Conservation (phyloP, 2,888 invertebrate species). For the Glaucopsyche alexis region DNA sequence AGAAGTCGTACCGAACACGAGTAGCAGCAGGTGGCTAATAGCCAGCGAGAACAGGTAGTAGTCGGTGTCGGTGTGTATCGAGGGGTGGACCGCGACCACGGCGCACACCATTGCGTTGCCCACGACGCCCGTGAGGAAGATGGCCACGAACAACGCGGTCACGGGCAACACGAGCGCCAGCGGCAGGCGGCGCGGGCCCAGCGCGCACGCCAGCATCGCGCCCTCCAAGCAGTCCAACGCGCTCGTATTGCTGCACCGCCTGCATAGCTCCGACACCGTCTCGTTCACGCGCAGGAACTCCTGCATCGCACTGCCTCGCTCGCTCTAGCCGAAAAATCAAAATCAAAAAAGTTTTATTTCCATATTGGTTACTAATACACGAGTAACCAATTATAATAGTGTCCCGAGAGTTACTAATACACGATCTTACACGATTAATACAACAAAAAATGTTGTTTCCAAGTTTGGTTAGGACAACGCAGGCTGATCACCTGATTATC, state of each 20-base stretch:
- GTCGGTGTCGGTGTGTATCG: constrained; percentile 94
- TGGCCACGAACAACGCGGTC: constrained; percentile 84
- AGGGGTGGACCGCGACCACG: constrained; percentile 88
- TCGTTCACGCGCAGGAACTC: constrained; percentile 58
- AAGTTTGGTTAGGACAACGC: no score
- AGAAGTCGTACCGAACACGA: constrained; percentile 85
- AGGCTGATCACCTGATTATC: no score
- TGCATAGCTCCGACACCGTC: constrained; percentile 49
- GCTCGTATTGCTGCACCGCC: constrained; percentile 65
- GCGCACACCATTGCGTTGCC: constrained; percentile 92
- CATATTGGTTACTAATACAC: no score
- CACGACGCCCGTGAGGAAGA: constrained; percentile 90
- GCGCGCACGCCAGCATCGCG: constrained; percentile 78
- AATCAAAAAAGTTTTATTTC: no score
- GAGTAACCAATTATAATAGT: no score
- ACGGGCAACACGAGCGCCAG: constrained; percentile 78
- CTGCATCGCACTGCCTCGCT: constrained; percentile 43
- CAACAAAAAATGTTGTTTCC: no score
- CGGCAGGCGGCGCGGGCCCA: constrained; percentile 83
- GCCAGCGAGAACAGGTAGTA: constrained; percentile 95
- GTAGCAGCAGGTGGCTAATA: constrained; percentile 89
- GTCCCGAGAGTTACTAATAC: no score
- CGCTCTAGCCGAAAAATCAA: no score
- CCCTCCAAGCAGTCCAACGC: constrained; percentile 80
- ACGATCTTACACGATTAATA: no score